These are phyloP conservation scores for Acromyrmex echinatior DNA, from an alignment of 1,140 invertebrate genomes.

Conservation along the genomic window DNA sequence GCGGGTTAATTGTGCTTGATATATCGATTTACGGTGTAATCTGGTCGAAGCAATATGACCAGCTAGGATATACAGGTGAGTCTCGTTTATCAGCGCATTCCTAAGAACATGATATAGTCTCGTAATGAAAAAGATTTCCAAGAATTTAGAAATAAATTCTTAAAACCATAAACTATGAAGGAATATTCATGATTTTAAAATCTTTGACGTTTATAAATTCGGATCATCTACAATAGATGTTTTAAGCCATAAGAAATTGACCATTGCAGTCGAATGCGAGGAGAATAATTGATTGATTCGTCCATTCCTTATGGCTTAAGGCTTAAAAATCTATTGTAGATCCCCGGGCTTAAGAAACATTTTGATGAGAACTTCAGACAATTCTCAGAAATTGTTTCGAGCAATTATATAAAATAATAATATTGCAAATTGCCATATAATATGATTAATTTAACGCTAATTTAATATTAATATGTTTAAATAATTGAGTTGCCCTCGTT, in stretches of 20 bases:
- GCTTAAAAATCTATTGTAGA: too few species aligned
- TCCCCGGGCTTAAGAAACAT: too few species aligned
- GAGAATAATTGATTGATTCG: too few species aligned
- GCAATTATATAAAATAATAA: background rate
- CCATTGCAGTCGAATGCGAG: too few species aligned
- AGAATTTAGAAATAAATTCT: slow-evolving; percentile 6
- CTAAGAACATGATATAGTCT: slow-evolving; percentile 7
- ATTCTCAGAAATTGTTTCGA: background rate
- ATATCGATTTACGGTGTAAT: slow-evolving; percentile 19
- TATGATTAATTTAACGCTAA: background rate
- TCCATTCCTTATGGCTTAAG: too few species aligned
- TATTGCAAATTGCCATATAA: background rate
- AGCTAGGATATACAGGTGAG: slow-evolving; percentile 13
- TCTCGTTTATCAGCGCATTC: slow-evolving; percentile 29
- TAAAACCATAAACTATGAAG: background rate
- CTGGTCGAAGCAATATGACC: background rate
- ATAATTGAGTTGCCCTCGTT: background rate
- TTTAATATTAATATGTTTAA: background rate
- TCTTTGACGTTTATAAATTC: background rate
- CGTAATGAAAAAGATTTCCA: background rate
- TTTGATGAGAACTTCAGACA: too few species aligned
- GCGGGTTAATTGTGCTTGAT: slow-evolving; percentile 45
- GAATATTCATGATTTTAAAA: too few species aligned
- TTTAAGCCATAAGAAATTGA: too few species aligned
- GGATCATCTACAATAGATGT: too few species aligned